Evolutionary conservation across 2,797 vertebrate species (phyloP), one percentile per base, ranked within the genome.

Genomic region (Rhinogobio ventralis): DNA sequence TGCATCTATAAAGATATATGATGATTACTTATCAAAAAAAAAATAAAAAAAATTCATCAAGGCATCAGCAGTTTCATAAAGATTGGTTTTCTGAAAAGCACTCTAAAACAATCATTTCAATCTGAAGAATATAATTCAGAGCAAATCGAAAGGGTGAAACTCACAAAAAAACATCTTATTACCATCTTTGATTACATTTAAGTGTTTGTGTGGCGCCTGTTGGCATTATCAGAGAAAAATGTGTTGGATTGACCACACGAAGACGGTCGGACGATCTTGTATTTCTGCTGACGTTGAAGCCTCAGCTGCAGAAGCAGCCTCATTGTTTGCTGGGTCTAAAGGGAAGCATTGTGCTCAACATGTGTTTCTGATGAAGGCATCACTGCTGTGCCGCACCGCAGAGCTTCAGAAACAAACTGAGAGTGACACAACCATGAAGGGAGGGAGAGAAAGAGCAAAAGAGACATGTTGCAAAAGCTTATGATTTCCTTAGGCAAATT

Each of bases 1-100:
- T 86, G 74, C 78, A 91, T 90, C 85, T 88, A 91, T 94, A 92
- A 94, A 93, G 93, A 95, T 93, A 64, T 92, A 94, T 93, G 90
- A 91, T 91, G 91, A 90, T 93, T 92, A 91, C 90, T 91, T 76
- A 86, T 57, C 87, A 89, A 83, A 87, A 86, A 84, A 87, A 86
- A 73, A 67, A 53, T n/a, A 49, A 74, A 36, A 67, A 23, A 81
- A 64, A 74, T 72, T 45, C 30, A 69, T 68, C 53, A 77, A 77
- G 57, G 13, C 46, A 33, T 57, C 53, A 20, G 46, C n/a, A 71
- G 30, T 73, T 83, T 74, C 62, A 86, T 42, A 80, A 75, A 66
- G 49, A 68, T 36, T 46, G 10, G 46, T 23, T 64, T 80, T 68
- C 39, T 23, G 23, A 60, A 60, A 60, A 60, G 55, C 28, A 53